These are phyloP conservation scores for Cyphomyrus discorhynchus DNA, from an alignment of 2,113 vertebrate genomes.

Conservation along the genomic window DNA sequence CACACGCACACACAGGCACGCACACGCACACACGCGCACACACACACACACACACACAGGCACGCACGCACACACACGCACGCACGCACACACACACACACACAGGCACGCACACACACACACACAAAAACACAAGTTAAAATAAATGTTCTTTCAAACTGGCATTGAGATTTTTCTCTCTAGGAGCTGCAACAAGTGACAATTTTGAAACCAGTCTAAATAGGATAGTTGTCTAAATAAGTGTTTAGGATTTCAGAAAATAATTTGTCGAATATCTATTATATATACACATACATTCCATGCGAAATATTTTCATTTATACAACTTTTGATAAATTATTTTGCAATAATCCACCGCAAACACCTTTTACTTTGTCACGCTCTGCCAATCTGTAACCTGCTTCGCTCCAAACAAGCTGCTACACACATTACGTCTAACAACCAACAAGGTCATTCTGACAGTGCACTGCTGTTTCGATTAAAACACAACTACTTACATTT, in stretches of 20 bases:
- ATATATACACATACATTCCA: not conserved
- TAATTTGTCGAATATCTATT: not conserved
- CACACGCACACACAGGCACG: not conserved
- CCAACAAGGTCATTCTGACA: not conserved
- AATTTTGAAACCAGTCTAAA: not conserved
- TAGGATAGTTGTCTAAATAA: not conserved
- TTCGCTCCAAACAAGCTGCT: not conserved
- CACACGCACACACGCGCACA: no score
- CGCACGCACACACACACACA: no score
- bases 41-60: no score
- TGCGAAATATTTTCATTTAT: not conserved
- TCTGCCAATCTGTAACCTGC: not conserved
- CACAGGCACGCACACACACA: not conserved
- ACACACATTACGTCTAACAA: not conserved
- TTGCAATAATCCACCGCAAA: not conserved
- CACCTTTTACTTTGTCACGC: not conserved
- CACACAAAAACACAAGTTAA: not conserved
- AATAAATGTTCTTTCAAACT: not conserved
- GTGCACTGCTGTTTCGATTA: not conserved
- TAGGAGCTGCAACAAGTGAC: not conserved
- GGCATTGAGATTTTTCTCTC: not conserved
- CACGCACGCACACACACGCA: not conserved
- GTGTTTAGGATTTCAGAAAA: not conserved
- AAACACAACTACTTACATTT: conserved; percentile 73
- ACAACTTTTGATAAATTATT: not conserved